Evolutionary conservation across 2,797 vertebrate genomes (phyloP).

Genomic region (Triplophysa yarkandensis): DNA sequence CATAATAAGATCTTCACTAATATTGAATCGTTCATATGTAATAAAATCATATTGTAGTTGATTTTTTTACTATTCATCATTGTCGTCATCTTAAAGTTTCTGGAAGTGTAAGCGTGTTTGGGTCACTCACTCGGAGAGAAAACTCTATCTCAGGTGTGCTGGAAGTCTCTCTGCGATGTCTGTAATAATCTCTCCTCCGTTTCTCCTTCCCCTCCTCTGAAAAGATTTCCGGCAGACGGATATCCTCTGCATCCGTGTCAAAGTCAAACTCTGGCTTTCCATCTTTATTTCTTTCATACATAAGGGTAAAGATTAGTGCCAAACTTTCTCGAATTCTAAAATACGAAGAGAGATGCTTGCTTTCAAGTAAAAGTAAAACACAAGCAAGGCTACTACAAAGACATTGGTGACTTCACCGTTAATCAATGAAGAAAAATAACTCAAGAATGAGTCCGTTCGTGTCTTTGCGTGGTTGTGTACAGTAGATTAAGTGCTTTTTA

Average conservation of each 20-base stretch:
- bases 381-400: too few species aligned
- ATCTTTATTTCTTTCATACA: conserved; percentile 76
- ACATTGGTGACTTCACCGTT: too few species aligned
- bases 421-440: background rate
- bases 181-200: conserved; percentile 60
- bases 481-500: background rate
- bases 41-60: too few species aligned
- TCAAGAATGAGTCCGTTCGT: background rate
- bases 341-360: too few species aligned
- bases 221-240: conserved; percentile 77
- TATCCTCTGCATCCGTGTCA: conserved; percentile 73
- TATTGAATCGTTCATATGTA: background rate
- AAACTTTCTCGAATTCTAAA: background rate
- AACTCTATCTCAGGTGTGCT: conserved; percentile 78
- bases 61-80: too few species aligned
- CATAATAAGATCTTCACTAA: background rate
- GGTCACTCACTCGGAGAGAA: conserved; percentile 80
- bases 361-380: too few species aligned
- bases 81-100: too few species aligned
- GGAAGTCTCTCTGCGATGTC: conserved; percentile 64
- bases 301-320: background rate
- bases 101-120: background rate
- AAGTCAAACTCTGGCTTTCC: conserved; percentile 83
- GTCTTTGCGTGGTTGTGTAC: background rate
- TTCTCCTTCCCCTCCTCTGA: conserved; percentile 68